Base-by-base conservation (phyloP, 23 tunicate genomes). In the Styela plicata region DNA sequence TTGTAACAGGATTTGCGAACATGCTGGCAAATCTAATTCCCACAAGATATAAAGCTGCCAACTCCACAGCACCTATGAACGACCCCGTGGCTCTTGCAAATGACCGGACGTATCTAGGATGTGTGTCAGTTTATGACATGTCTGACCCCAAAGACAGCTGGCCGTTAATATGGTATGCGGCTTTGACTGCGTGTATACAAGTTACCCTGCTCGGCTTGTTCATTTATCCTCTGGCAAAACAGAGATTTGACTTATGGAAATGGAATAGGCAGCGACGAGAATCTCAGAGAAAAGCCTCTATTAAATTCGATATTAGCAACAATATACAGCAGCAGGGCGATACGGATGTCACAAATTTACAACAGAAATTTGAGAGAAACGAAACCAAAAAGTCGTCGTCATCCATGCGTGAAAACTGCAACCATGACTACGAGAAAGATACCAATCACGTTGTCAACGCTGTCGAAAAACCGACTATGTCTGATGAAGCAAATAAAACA, bases 141-240 rank as follows among this genome's bases (percentile, higher is more conserved):
- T 37, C 28, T 0, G 82, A 91, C 24, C 63, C 71, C 33, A 31
- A 83, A 21, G 90, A 91, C 18, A 84, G 79, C 2, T 83, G 86
- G 85, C 85, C 97, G n/a, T 82, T 91, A 22, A 34, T 86, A 1
- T 67, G 82, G 44, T 91, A 91, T 69, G 89, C 86, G 19, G 71
- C 85, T 21, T n/a, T 86, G 1, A 70, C 87, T 18, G 89, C 90
- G 25, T 53, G 65, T 20, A 81, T 91, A 53, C 90, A 86, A 44
- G 25, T 81, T 44, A 86, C 86, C n/a, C 57, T 90, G 65, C 69
- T 90, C 34, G 68, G 34, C 10, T 52, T 90, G 29, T 90, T 85
- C 66, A 25, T 85, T 2, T 90, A 85, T 74, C 96, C 96, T 44
- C 61, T 90, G 57, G 25, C 85, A 63, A 74, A 68, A 74, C 73